Evolutionary conservation across 92 coral and sea anemone genomes (phyloP).

Genomic region (Bergia puertoricense): DNA sequence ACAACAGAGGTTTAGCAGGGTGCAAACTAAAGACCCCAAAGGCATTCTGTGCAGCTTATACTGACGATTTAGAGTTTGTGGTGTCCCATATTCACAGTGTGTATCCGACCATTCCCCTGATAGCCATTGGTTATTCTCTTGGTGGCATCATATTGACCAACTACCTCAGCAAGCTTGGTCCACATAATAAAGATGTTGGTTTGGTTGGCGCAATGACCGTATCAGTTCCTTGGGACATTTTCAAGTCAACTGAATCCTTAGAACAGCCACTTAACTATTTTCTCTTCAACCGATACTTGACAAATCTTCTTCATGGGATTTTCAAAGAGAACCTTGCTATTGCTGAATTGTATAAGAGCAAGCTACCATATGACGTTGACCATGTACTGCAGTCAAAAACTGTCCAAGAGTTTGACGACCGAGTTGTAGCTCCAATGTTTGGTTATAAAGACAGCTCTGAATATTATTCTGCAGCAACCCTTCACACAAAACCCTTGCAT

Average conservation of each 20-base stretch:
- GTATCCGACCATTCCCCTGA: constrained; percentile 61
- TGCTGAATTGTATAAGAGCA: not conserved
- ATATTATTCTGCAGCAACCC: constrained; percentile 84
- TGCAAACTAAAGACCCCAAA: constrained; percentile 70
- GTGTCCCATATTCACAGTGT: constrained; percentile 60
- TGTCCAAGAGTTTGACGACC: constrained; percentile 79
- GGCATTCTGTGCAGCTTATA: constrained; percentile 87
- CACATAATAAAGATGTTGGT: constrained; percentile 31
- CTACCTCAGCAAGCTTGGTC: constrained; percentile 65
- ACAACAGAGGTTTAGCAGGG: constrained; percentile 81
- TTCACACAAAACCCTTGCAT: constrained; percentile 75
- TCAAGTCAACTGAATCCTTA: constrained; percentile 75
- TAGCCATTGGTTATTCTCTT: constrained; percentile 80
- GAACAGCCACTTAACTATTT: constrained; percentile 72
- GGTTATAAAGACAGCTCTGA: constrained; percentile 74
- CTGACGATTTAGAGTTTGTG: constrained; percentile 80
- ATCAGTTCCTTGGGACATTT: constrained; percentile 83
- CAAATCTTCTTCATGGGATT: constrained; percentile 61
- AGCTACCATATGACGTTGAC: constrained; percentile 50
- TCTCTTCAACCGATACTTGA: constrained; percentile 81
- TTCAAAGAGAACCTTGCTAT: constrained; percentile 48
- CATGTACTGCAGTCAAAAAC: constrained; percentile 66
- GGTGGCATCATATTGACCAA: constrained; percentile 89
- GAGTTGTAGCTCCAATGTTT: constrained; percentile 90
- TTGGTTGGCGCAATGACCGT: constrained; percentile 78